Evolutionary conservation across 2,888 invertebrate species (phyloP), one percentile per base, ranked within the genome.

Genomic region (Thecocarcelia acutangulata): DNA sequence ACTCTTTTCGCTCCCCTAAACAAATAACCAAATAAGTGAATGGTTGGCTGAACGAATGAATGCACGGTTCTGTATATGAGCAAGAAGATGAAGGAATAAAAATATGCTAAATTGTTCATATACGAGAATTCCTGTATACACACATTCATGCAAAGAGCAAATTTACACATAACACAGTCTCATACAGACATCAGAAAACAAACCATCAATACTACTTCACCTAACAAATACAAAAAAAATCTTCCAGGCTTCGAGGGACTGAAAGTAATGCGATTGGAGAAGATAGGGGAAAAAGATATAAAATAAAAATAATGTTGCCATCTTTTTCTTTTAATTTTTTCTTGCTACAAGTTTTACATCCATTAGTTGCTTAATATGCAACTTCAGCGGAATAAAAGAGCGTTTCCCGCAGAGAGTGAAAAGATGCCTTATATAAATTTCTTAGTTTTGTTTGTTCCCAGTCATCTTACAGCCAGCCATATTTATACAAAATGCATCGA

Each of bases 301-400:
- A 58, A 54, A 73, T 46, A 44, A 46, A 56, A 37, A 46, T 46
- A 58, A 37, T 74, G 15, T 46, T 46, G 63, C 42, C 24, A 15
- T 19, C 44, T 54, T 54, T 64, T 63, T 15, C 28, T 3, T 15
- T 24, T 68, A 33, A 4, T 24, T 28, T 42, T 48, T 17, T 6
- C 15, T 59, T 68, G 37, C 33, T 68, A 50, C 44, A 76, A 68
- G 52, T 78, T 72, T 66, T 37, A 78, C 61, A 77, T 54, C 63
- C 72, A 50, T 72, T 72, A 66, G 72, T 66, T 72, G 78, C 64
- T 72, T 63, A 78, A 64, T 78, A 21, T 64, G 78, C 78, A 78
- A 78, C 64, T 78, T 66, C 66, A 72, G 59, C 33, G 59, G 3
- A 13, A 64, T 70, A 54, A 63, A 56, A 69, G 54, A 54, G 54